A percentile compares a stretch with the other conserved stretches of the same genome.
phyloP scores from a whole-genome alignment of 2,113 vertebrate species.

The Erpornis zantholeuca region DNA sequence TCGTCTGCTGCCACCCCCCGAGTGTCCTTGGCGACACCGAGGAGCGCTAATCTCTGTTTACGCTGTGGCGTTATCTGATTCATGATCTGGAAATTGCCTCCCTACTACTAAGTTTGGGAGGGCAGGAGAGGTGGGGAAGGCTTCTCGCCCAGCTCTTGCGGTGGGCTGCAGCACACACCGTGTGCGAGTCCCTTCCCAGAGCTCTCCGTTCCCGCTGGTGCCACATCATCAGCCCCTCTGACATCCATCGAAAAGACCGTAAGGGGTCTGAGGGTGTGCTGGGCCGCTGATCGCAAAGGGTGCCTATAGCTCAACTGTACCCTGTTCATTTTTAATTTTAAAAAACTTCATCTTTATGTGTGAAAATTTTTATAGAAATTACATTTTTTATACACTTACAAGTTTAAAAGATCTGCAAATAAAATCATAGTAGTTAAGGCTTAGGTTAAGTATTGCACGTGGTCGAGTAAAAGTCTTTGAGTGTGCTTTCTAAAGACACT shows the following conservation, averaged over 20 bases:
- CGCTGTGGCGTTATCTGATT: not conserved
- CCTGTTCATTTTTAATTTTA: not conserved
- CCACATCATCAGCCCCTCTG: constrained; percentile 72
- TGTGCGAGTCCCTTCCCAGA: not conserved
- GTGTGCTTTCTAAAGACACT: not conserved
- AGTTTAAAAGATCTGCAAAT: not conserved
- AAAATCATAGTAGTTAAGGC: not conserved
- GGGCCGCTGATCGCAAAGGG: not conserved
- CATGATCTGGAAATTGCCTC: not conserved
- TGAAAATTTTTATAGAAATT: not conserved
- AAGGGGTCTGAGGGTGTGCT: not conserved
- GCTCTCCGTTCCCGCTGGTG: not conserved
- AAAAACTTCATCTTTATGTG: fast-evolving
- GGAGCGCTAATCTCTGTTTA: not conserved
- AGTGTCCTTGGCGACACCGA: not conserved
- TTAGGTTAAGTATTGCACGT: not conserved
- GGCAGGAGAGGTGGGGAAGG: not conserved
- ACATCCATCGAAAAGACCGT: not conserved
- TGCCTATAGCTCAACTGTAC: fast-evolving
- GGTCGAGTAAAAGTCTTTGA: not conserved
- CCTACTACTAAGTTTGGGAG: not conserved
- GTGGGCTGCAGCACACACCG: not conserved
- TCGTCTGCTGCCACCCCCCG: not conserved
- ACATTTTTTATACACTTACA: fast-evolving
- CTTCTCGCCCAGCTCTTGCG: not conserved